Evolutionary conservation across 37 sponge, comb jelly and placozoan species (phyloP).

Genomic region (Sycon ciliatum): DNA sequence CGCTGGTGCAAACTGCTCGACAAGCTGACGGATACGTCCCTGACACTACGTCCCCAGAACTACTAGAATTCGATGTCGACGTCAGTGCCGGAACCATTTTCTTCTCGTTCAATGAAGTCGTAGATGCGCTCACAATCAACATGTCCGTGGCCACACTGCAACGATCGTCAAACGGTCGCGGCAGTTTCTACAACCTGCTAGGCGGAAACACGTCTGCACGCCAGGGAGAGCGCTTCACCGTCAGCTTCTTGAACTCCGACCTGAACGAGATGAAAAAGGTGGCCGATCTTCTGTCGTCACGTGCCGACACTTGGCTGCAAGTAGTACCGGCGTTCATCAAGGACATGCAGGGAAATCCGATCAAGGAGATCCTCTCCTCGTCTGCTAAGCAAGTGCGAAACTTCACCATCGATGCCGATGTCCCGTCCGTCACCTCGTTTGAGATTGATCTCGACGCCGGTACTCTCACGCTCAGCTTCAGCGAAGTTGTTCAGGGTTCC

Average conservation of each 20-base stretch:
- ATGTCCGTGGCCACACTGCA: conserved; percentile 56
- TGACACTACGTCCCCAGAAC: conserved; percentile 53
- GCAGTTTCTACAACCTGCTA: conserved; percentile 37
- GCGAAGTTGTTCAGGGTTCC: conserved; percentile 62
- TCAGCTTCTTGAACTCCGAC: conserved; percentile 44
- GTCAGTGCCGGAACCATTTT: conserved; percentile 18
- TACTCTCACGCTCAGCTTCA: conserved; percentile 59
- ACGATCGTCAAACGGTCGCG: conserved; percentile 18
- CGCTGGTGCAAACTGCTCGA: no score
- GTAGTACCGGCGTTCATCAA: no score
- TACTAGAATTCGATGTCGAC: conserved; percentile 46
- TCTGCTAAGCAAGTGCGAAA: conserved; percentile 28
- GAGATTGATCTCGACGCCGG: conserved; percentile 63
- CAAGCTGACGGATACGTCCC: conserved; percentile 22
- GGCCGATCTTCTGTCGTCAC: no score
- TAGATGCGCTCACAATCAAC: conserved; percentile 63
- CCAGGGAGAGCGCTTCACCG: conserved; percentile 48
- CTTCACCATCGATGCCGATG: conserved; percentile 40
- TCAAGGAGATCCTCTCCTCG: conserved; percentile 45
- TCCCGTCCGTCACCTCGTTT: conserved; percentile 46
- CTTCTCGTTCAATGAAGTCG: conserved; percentile 71
- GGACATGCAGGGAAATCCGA: conserved; percentile 60
- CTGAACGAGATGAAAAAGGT: conserved; percentile 68
- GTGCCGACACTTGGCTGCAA: no score
- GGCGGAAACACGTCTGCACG: conserved; percentile 37